Conservation (phyloP, 2,113 vertebrate species). For the Tursiops truncatus region DNA sequence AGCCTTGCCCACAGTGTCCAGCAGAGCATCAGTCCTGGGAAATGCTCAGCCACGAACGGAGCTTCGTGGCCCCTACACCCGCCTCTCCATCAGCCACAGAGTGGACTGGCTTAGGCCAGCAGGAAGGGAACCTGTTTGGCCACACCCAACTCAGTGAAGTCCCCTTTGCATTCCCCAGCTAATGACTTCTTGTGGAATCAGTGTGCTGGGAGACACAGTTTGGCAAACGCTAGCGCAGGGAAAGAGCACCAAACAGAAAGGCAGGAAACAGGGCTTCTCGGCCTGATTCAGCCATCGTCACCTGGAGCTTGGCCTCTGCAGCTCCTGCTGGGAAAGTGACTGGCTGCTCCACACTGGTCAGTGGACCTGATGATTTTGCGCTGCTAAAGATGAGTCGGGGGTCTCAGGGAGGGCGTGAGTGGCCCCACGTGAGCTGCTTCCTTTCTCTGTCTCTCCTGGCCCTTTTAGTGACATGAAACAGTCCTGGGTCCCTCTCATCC, state of each 20-base stretch:
- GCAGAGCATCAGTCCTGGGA: neutral
- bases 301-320: neutral
- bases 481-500: neutral
- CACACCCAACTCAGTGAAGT: accelerated
- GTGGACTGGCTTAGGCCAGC: neutral
- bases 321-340: neutral
- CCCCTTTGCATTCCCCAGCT: neutral
- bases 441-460: neutral
- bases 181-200: neutral
- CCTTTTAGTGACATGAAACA: neutral
- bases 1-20: neutral
- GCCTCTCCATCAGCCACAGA: neutral
- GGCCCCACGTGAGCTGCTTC: neutral
- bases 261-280: neutral
- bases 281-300: accelerated
- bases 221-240: neutral
- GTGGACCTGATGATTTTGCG: accelerated
- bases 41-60: neutral
- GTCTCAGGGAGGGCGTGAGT: accelerated
- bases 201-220: neutral
- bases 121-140: neutral
- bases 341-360: accelerated
- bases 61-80: accelerated
- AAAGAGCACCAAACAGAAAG: neutral
- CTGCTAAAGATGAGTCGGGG: neutral